Evolutionary conservation across 2,888 invertebrate genomes (phyloP).

Genomic region (Lithophane leautieri): DNA sequence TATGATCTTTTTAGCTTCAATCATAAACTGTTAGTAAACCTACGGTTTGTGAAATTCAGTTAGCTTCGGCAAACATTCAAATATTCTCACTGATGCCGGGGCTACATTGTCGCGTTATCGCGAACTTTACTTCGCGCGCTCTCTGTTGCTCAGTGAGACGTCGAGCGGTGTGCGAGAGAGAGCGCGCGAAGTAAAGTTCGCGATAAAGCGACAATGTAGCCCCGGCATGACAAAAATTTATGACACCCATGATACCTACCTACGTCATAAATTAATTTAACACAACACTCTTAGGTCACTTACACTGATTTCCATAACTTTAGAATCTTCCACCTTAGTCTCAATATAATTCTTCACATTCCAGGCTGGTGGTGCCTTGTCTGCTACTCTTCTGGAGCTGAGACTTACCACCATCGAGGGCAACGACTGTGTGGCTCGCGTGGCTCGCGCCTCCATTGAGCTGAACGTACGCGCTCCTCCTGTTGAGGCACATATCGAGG

Average conservation of each 20-base stretch:
- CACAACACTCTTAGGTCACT: neutral
- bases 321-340: neutral
- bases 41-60: neutral
- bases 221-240: no score
- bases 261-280: neutral
- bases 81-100: neutral
- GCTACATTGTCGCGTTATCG: no score
- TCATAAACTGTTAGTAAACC: neutral
- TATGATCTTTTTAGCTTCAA: no score
- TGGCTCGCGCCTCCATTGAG: slow-evolving; percentile 54
- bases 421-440: slow-evolving; percentile 64
- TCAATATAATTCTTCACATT: slow-evolving; percentile 6
- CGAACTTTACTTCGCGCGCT: no score
- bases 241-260: neutral
- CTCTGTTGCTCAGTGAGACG: no score
- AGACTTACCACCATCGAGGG: slow-evolving; percentile 62
- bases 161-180: no score
- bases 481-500: slow-evolving; percentile 76
- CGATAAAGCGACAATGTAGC: no score
- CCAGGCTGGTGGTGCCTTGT: slow-evolving; percentile 66
- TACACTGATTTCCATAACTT: neutral
- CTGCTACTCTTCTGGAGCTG: slow-evolving; percentile 69
- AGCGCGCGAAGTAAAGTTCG: no score
- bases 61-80: no score
- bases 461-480: slow-evolving; percentile 70